Evolutionary conservation across 2,113 vertebrate species (phyloP).

Genomic region (Crotophaga sulcirostris): DNA sequence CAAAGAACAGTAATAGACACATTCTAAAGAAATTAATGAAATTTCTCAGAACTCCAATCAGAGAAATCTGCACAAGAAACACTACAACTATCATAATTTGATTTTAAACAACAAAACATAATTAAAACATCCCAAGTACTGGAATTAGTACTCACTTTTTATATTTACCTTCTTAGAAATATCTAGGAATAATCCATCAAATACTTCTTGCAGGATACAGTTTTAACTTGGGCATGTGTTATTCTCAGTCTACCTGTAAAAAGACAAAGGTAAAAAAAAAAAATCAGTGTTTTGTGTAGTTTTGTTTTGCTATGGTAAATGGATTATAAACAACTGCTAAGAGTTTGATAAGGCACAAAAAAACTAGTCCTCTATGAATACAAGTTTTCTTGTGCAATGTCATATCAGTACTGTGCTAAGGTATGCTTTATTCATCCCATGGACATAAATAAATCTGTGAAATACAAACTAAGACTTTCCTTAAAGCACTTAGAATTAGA

Average conservation of each 20-base stretch:
- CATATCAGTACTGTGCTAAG: neutral
- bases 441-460: neutral
- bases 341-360: neutral
- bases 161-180: constrained; percentile 66
- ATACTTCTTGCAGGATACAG: constrained; percentile 55
- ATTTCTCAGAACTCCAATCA: neutral
- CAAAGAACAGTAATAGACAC: neutral
- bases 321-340: neutral
- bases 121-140: constrained; percentile 20
- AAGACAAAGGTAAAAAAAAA: constrained; percentile 37
- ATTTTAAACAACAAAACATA: constrained; percentile 11
- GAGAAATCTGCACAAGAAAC: neutral
- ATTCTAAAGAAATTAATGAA: neutral
- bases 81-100: neutral
- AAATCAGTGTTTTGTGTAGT: neutral
- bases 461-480: neutral
- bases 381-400: neutral
- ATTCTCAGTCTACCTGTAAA: constrained; percentile 80
- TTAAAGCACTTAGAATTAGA: neutral
- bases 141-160: constrained; percentile 70
- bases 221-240: constrained; percentile 61
- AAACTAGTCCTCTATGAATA: neutral
- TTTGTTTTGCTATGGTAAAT: neutral
- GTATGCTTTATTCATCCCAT: neutral
- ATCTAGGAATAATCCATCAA: constrained; percentile 82